Evolutionary conservation across 2,797 vertebrate species (phyloP).

Genomic region (Pterois miles): DNA sequence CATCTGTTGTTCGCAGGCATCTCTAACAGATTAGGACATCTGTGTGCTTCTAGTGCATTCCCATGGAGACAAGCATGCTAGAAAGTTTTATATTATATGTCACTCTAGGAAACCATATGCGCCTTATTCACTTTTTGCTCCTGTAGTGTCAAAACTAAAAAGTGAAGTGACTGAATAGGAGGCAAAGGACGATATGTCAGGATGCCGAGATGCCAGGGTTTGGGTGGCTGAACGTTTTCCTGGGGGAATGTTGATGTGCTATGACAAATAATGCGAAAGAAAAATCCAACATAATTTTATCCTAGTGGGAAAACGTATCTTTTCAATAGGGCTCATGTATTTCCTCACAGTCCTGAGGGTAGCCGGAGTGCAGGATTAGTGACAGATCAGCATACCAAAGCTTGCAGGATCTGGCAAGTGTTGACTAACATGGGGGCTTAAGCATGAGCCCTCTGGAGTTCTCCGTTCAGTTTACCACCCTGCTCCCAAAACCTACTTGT

Average conservation of each 20-base stretch:
- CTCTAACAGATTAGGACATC: conserved; percentile 21
- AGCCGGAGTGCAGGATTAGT: conserved; percentile 46
- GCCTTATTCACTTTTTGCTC: background rate
- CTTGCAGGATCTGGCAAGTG: conserved; percentile 38
- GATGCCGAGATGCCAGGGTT: background rate
- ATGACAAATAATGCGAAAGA: conserved; percentile 17
- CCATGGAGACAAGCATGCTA: background rate
- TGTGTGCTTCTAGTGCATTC: conserved; percentile 4
- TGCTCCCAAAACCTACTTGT: conserved; percentile 26
- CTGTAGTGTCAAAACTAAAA: background rate
- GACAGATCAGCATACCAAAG: conserved; percentile 37
- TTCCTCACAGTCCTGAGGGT: conserved; percentile 21
- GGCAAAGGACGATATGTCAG: background rate
- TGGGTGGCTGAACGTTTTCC: background rate
- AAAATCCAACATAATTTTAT: background rate
- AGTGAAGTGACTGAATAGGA: background rate
- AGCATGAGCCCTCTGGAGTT: conserved; percentile 30
- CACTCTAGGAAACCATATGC: background rate
- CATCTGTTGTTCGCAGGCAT: conserved; percentile 25
- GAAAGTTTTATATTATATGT: conserved; percentile 4
- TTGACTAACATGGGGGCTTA: conserved; percentile 40
- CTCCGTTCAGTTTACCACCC: conserved; percentile 1
- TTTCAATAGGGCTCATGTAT: conserved; percentile 2
- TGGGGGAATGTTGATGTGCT: background rate
- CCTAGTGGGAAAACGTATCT: background rate